Conservation (phyloP, 1,140 invertebrate species). For the Sycophaga agraensis region DNA sequence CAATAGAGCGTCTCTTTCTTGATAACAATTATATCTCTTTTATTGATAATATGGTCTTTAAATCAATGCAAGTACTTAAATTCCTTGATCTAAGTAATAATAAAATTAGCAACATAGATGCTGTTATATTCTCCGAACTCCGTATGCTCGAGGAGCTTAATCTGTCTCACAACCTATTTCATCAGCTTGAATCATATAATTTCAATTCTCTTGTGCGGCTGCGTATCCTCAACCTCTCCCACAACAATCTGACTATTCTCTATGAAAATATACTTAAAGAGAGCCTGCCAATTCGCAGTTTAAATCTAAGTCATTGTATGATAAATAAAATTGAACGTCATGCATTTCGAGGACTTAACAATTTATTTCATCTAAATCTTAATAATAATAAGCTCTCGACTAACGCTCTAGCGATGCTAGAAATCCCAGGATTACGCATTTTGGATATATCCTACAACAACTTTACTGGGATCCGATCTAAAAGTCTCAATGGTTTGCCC, state of each 20-base stretch:
- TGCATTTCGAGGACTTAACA: constrained; percentile 67
- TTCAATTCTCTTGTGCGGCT: constrained; percentile 64
- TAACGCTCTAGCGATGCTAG: constrained; percentile 68
- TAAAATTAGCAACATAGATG: constrained; percentile 64
- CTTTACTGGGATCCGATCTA: constrained; percentile 68
- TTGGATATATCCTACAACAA: constrained; percentile 77
- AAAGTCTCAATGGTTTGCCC: constrained; percentile 72
- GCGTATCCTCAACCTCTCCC: constrained; percentile 64
- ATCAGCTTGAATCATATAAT: constrained; percentile 61
- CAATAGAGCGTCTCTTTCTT: constrained; percentile 77
- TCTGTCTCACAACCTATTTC: constrained; percentile 63
- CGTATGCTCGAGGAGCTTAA: constrained; percentile 69
- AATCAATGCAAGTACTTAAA: constrained; percentile 71
- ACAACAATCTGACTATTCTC: constrained; percentile 62
- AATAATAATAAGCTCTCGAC: constrained; percentile 73
- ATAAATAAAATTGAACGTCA: constrained; percentile 65
- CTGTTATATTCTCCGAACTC: constrained; percentile 70
- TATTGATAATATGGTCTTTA: constrained; percentile 80
- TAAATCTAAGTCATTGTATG: constrained; percentile 66
- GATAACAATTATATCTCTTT: constrained; percentile 78
- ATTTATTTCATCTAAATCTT: constrained; percentile 71
- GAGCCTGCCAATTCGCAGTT: constrained; percentile 59
- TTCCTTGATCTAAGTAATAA: constrained; percentile 80
- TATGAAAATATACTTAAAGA: constrained; percentile 66
- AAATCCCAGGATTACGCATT: constrained; percentile 72